Base-by-base conservation (phyloP, 2,113 vertebrate species). In the Morone chrysops region DNA sequence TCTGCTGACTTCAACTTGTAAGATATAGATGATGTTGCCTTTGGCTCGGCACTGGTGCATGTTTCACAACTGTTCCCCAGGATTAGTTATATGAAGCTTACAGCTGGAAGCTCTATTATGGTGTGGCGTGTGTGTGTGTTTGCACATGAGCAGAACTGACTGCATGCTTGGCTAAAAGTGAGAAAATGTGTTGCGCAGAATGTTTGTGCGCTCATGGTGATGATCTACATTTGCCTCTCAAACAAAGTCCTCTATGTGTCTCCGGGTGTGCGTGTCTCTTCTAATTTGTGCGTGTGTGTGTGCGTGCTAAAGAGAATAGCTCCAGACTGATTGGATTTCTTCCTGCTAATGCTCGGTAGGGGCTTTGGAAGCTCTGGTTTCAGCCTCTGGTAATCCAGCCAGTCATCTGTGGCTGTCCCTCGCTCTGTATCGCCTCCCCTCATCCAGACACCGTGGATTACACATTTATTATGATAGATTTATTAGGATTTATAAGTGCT, bases 321-420 rank as follows among this genome's bases (percentile, higher is more conserved):
- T 89, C 72, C 72, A 91, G 90, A 89, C 91, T 93, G 91, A 93
- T 94, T 94, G 93, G 93, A 92, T 93, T 94, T 92, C 90, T 90
- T 78, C 84, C 83, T 76, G 69, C 91, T 93, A 93, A 92, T 92
- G 89, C 92, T 91, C 74, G 16, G 84, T 87, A 85, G 86, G 87
- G 90, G 90, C 86, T 93, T 93, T 91, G 84, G 87, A 76, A 85
- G 91, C 87, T 94, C 90, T 88, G 79, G 90, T 94, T 94, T 91
- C 93, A 94, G 89, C 82, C 81, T 70, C 82, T 84, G 80, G 86
- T 94, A 94, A 94, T 94, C 88, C 91, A 87, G 90, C 88, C 91
- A 91, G 90, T 93, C 91, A 92, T 93, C 91, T 92, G 92, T 50
- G 92, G 87, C 92, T 89, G 90, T 91, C 89, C 87, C 56, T 90